phyloP scores from a whole-genome alignment of 2,113 vertebrate genomes.

The Herpailurus yagouaroundi region DNA sequence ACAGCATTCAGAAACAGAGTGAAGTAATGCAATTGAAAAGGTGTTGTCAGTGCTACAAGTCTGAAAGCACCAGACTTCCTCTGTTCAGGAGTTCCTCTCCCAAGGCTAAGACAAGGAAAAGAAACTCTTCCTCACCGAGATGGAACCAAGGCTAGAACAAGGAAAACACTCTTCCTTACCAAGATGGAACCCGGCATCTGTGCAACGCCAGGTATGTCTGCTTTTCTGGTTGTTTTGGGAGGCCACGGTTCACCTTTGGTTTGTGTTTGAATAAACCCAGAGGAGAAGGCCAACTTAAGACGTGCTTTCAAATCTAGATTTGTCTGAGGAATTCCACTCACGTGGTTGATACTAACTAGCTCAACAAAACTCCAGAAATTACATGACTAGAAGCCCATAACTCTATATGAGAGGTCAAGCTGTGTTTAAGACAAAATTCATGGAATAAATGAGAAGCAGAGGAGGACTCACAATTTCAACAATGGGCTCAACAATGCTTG shows the following conservation, averaged over 20 bases:
- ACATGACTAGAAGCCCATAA: neutral
- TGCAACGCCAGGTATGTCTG: accelerated
- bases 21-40: neutral
- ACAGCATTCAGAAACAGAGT: neutral
- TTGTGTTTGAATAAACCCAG: constrained; percentile 52
- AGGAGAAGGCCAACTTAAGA: constrained; percentile 40
- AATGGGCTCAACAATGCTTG: neutral
- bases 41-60: neutral
- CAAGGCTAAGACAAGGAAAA: neutral
- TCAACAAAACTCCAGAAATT: constrained; percentile 38
- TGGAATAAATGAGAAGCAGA: constrained; percentile 59
- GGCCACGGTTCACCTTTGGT: neutral
- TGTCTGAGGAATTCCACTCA: constrained; percentile 54
- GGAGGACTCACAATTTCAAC: neutral
- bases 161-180: neutral
- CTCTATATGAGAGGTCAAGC: constrained; percentile 35
- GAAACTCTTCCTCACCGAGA: neutral
- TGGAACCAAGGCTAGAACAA: neutral
- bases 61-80: neutral
- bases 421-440: constrained; percentile 5
- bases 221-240: neutral
- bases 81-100: neutral
- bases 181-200: neutral
- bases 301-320: constrained; percentile 57
- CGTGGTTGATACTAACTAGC: constrained; percentile 39